phyloP scores from a whole-genome alignment of 2,888 invertebrate genomes.

The Sarcophaga variegata region DNA sequence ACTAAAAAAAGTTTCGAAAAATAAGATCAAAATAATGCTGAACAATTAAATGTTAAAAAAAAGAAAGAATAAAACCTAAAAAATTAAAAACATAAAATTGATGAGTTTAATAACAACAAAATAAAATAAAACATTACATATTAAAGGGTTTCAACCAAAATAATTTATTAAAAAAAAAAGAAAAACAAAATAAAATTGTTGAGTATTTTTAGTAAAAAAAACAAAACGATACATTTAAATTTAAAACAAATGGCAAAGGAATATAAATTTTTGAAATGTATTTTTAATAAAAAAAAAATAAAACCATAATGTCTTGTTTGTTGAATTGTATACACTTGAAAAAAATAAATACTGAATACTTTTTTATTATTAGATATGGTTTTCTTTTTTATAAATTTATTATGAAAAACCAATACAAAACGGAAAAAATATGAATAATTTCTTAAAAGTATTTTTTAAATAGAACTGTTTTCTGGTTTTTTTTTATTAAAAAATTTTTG shows the following conservation, averaged over 20 bases:
- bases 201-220: conserved; percentile 79
- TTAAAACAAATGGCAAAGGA: conserved; percentile 34
- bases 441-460: conserved; percentile 8
- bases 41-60: conserved; percentile 36
- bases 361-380: conserved; percentile 28
- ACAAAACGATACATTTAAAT: neutral
- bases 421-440: neutral
- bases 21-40: conserved; percentile 65
- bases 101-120: conserved; percentile 50
- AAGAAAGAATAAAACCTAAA: no score
- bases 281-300: conserved; percentile 18
- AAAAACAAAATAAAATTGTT: conserved; percentile 77
- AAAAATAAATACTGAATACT: conserved; percentile 14
- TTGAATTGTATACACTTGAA: conserved; percentile 59
- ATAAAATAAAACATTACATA: conserved; percentile 71
- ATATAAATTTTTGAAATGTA: conserved; percentile 66
- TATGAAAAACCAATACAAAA: neutral
- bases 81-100: conserved; percentile 67
- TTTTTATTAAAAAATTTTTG: neutral
- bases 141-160: conserved; percentile 81
- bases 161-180: conserved; percentile 37
- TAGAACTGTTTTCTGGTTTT: neutral
- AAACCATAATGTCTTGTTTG: conserved; percentile 55
- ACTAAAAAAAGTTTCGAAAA: conserved; percentile 39
- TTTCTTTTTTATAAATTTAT: neutral